These are phyloP conservation scores for Synaphobranchus kaupii DNA, from an alignment of 2,797 vertebrate species.

Conservation along the genomic window DNA sequence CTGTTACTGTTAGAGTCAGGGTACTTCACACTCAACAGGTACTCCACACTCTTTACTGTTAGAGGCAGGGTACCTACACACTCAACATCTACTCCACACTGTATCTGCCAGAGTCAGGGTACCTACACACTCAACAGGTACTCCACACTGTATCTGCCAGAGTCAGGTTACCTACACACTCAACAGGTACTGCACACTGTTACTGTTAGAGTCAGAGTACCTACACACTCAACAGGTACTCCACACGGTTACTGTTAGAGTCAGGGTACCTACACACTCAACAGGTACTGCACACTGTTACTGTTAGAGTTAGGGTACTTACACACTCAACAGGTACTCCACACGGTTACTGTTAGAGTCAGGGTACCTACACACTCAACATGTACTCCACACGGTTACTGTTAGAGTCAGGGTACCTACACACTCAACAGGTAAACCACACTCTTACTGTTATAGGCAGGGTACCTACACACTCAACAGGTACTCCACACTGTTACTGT, in stretches of 20 bases:
- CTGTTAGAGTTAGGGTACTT: too few species aligned
- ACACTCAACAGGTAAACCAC: background rate
- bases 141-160: background rate
- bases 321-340: too few species aligned
- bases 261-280: too few species aligned
- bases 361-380: constrained; percentile 67
- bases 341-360: too few species aligned
- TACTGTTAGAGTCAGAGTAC: too few species aligned
- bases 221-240: too few species aligned
- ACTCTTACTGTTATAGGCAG: background rate
- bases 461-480: too few species aligned
- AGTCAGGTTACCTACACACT: constrained; percentile 45
- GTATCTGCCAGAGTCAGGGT: too few species aligned
- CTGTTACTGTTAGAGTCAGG: background rate
- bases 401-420: too few species aligned
- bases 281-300: background rate
- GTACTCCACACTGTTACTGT: too few species aligned
- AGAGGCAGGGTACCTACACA: too few species aligned
- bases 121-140: too few species aligned
- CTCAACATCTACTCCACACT: background rate
- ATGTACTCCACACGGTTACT: constrained; percentile 67
- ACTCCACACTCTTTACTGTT: background rate
- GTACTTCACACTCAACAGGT: constrained; percentile 81
- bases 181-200: constrained; percentile 77
- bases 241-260: background rate